Percentiles rank a stretch among this genome's conserved stretches.
Evolutionary conservation across 2,797 vertebrate genomes (phyloP).

Genomic region (Channallabes apus): DNA sequence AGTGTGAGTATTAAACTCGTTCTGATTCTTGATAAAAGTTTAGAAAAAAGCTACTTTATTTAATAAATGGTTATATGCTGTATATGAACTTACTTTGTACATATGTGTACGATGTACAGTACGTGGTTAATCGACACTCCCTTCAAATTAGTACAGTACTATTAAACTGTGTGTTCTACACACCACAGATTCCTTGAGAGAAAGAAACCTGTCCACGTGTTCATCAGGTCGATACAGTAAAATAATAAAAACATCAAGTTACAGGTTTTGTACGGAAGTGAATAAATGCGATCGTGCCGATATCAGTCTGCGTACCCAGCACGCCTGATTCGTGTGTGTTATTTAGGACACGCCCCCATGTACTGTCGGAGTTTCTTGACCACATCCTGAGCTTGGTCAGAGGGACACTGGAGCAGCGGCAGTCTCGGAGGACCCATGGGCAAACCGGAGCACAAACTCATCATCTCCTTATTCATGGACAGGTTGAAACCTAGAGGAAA

Average conservation of each 20-base stretch:
- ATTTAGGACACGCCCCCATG: constrained; percentile 46
- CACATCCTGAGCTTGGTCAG: constrained; percentile 57
- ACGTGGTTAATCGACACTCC: not conserved
- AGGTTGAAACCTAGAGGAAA: constrained; percentile 81
- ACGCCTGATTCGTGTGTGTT: not conserved
- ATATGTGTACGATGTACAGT: too few relatives aligned
- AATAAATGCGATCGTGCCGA: not conserved
- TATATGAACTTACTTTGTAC: not conserved
- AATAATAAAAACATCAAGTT: not conserved
- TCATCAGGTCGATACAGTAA: too few relatives aligned
- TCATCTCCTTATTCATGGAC: constrained; percentile 88
- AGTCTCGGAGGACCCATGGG: constrained; percentile 87
- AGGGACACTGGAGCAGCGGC: constrained; percentile 75
- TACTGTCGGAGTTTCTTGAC: constrained; percentile 71
- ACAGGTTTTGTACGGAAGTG: not conserved
- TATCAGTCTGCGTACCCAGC: not conserved
- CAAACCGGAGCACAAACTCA: constrained; percentile 84
- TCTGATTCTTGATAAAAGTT: not conserved
- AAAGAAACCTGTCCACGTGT: not conserved
- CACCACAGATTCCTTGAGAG: not conserved
- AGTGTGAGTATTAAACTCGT: not conserved
- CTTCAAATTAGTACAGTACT: not conserved
- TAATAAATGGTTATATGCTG: not conserved
- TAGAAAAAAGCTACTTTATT: not conserved
- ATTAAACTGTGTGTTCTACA: not conserved